These are phyloP conservation scores for Drosophila ironensis DNA, from an alignment of 1,140 invertebrate genomes.

Conservation along the genomic window DNA sequence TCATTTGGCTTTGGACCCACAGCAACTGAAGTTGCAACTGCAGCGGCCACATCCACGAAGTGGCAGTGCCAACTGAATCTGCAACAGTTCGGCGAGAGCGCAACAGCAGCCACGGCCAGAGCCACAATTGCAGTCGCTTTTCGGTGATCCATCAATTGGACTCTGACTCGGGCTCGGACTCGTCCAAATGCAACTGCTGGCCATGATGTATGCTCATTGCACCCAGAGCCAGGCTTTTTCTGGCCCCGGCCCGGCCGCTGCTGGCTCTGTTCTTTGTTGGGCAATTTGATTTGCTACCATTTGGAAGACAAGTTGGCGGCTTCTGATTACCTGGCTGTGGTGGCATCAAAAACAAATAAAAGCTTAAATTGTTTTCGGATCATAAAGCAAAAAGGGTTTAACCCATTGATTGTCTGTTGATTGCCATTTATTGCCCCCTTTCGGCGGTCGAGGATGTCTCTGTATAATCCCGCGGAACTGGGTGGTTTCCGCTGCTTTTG, in stretches of 20 bases:
- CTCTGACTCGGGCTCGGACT: constrained; percentile 31
- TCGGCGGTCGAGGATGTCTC: constrained; percentile 12
- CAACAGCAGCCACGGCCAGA: neutral
- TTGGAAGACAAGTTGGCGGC: constrained; percentile 43
- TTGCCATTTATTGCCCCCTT: constrained; percentile 70
- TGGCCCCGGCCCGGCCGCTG: neutral
- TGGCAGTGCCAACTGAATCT: neutral
- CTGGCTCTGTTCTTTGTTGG: constrained; percentile 28
- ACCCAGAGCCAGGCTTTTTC: constrained; percentile 3
- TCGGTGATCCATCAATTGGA: constrained; percentile 74
- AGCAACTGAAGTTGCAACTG: constrained; percentile 1
- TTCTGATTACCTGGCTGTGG: constrained; percentile 66
- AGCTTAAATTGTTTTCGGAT: constrained; percentile 79
- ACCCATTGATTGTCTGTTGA: constrained; percentile 74
- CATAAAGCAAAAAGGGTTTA: constrained; percentile 76
- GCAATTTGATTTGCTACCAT: constrained; percentile 65
- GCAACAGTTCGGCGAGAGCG: too few relatives aligned
- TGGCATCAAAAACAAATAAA: constrained; percentile 79
- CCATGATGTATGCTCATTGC: constrained; percentile 75
- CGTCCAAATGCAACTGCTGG: constrained; percentile 58
- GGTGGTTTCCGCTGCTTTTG: constrained; percentile 31
- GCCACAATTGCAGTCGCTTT: constrained; percentile 46
- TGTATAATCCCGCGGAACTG: constrained; percentile 17
- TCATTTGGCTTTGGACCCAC: constrained; percentile 65
- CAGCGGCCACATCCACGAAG: neutral